phyloP scores from a whole-genome alignment of 1,140 invertebrate genomes.

The Micrasema minimum region DNA sequence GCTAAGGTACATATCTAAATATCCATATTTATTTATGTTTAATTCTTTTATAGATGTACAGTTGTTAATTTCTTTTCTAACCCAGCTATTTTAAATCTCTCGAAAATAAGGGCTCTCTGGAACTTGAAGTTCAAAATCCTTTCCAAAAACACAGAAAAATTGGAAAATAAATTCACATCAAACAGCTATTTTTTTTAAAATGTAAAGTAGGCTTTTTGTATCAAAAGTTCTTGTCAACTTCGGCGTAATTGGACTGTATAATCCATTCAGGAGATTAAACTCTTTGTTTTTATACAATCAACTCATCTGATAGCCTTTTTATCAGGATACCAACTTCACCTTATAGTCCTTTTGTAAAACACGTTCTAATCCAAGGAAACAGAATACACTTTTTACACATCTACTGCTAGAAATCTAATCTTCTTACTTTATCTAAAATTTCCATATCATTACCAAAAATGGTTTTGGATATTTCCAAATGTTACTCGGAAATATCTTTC shows the following conservation, averaged over 20 bases:
- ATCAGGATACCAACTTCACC: neutral
- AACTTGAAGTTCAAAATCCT: slow-evolving; percentile 32
- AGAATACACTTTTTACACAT: neutral
- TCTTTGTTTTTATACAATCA: neutral
- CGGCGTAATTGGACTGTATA: neutral
- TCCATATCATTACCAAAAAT: neutral
- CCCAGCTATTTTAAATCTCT: slow-evolving; percentile 36
- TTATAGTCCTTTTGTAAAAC: neutral
- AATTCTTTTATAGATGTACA: neutral
- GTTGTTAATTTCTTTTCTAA: neutral
- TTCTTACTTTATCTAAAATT: neutral
- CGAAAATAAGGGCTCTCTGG: slow-evolving; percentile 28
- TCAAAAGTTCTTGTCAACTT: neutral
- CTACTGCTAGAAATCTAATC: neutral
- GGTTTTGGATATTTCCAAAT: neutral
- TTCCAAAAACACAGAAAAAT: slow-evolving; percentile 45
- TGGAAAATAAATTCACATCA: slow-evolving; percentile 48
- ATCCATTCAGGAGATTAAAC: neutral
- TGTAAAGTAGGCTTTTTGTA: slow-evolving; percentile 11
- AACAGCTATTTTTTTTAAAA: slow-evolving; percentile 26
- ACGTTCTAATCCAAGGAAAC: neutral
- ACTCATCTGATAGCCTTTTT: neutral
- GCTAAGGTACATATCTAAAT: too few species aligned
- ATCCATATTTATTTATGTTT: neutral
- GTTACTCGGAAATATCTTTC: neutral